Conservation (phyloP, 1,140 invertebrate species). For the Dufourea novaeangliae region DNA sequence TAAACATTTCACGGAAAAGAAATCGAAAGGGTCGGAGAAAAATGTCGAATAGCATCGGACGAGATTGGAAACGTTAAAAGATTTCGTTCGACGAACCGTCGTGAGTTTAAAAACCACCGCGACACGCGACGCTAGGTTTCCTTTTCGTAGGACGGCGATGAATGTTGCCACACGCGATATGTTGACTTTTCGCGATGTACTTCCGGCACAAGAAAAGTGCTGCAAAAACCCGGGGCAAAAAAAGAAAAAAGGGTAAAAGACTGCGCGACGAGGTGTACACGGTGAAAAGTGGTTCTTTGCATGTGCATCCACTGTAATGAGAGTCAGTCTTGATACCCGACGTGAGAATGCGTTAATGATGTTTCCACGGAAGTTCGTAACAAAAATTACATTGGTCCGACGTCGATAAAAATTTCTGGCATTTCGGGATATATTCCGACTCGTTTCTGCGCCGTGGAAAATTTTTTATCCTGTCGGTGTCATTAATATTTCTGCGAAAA, state of each 20-base stretch:
- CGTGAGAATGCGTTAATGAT: conserved; percentile 57
- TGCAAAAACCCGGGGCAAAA: conserved; percentile 53
- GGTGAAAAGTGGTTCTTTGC: conserved; percentile 67
- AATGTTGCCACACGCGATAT: neutral
- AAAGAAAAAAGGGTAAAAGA: conserved; percentile 49
- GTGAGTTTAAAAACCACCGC: neutral
- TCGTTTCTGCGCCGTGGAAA: neutral
- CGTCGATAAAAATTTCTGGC: too few relatives aligned
- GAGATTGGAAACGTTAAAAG: too few relatives aligned
- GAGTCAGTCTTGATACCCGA: conserved; percentile 49
- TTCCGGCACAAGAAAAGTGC: conserved; percentile 15
- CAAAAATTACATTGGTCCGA: neutral
- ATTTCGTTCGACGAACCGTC: neutral
- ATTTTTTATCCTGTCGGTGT: too few relatives aligned
- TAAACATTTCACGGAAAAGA: neutral
- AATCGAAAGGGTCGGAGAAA: neutral
- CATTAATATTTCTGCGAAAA: too few relatives aligned
- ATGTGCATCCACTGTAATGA: conserved; percentile 51
- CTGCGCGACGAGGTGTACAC: conserved; percentile 52
- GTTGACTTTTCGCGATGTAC: conserved; percentile 19
- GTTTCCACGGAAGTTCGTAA: neutral
- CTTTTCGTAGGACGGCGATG: neutral
- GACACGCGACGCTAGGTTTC: neutral
- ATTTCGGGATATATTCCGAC: neutral
- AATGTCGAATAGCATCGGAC: too few relatives aligned